These are phyloP conservation scores for Pterostichus niger DNA, from an alignment of 2,888 invertebrate species.

Conservation along the genomic window DNA sequence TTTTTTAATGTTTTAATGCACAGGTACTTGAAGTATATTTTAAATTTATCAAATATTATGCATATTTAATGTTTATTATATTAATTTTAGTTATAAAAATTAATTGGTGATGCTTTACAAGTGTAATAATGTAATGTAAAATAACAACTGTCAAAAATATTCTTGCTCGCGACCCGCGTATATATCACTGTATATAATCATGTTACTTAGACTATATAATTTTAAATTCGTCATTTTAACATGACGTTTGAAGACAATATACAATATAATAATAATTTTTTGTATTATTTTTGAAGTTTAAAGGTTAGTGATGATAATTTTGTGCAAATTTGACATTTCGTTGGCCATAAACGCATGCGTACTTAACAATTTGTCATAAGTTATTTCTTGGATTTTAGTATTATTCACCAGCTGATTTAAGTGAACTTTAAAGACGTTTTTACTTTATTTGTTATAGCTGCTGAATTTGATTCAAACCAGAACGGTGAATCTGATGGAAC, in stretches of 20 bases:
- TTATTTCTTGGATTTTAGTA: slow-evolving; percentile 30
- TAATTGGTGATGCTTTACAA: not conserved
- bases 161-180: not conserved
- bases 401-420: slow-evolving; percentile 51
- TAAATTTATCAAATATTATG: not conserved
- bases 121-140: not conserved
- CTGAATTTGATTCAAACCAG: not conserved
- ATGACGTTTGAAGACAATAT: too few relatives aligned
- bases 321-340: slow-evolving; percentile 21
- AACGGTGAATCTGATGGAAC: slow-evolving; percentile 6
- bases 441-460: slow-evolving; percentile 21
- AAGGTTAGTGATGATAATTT: slow-evolving; percentile 21
- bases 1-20: not conserved
- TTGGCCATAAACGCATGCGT: slow-evolving; percentile 39
- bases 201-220: too few relatives aligned
- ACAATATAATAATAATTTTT: not conserved
- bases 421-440: not conserved
- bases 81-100: not conserved
- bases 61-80: slow-evolving; percentile 23
- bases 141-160: slow-evolving; percentile 49
- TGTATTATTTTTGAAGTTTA: slow-evolving; percentile 15
- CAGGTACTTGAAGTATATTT: not conserved
- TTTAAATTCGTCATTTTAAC: too few relatives aligned
- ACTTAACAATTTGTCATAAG: slow-evolving; percentile 20
- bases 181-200: not conserved